Base-by-base conservation (phyloP, 2,888 invertebrate species). In the Crossocerus cetratus region DNA sequence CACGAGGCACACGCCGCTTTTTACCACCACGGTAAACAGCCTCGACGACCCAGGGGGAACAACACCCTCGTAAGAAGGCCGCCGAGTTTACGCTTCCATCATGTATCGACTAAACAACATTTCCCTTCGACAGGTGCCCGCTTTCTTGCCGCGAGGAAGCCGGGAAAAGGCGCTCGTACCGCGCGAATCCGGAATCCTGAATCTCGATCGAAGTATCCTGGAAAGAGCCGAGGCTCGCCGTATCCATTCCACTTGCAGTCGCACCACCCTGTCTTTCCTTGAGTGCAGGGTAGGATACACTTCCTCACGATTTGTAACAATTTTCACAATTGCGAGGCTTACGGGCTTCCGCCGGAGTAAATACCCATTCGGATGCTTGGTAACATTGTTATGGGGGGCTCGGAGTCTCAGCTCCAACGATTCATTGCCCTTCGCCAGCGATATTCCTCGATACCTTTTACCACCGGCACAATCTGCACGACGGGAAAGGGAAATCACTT, bases 81-180 rank as follows among this genome's bases (percentile, higher is more conserved):
- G 57, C 49, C 42, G 58, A 55, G 58, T 58, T 44, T 44, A 20
- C 49, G 70, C 66, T 73, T 58, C 65, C 71, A 67, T 74, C 71
- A 71, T 74, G 42, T 74, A 73, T 71, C 62, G 62, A 71, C 66
- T 73, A 71, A 71, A 70, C 45, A 42, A 71, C 71, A 65, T 70
- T 71, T 73, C 66, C 73, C 70, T 65, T 65, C 18, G 14, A n/a
- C 43, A 59, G 20, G 20, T 44, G 59, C 8, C n/a, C n/a, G 45
- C 56, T n/a, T 45, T 61, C 57, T 57, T 22, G 32, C 14, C 13
- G 5, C 14, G 23, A 32, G 57, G 4, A 16, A 32, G 57, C 3
- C 57, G n/a, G 32, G 20, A 1, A 42, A 23, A 32, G 13, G 14
- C 14, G 16, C 16, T 49, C 14, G 49, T n/a, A 16, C 14, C 49